Evolutionary conservation across 2,113 vertebrate genomes (phyloP), one percentile per base, ranked within the genome.

Genomic region (Caranx ignobilis): DNA sequence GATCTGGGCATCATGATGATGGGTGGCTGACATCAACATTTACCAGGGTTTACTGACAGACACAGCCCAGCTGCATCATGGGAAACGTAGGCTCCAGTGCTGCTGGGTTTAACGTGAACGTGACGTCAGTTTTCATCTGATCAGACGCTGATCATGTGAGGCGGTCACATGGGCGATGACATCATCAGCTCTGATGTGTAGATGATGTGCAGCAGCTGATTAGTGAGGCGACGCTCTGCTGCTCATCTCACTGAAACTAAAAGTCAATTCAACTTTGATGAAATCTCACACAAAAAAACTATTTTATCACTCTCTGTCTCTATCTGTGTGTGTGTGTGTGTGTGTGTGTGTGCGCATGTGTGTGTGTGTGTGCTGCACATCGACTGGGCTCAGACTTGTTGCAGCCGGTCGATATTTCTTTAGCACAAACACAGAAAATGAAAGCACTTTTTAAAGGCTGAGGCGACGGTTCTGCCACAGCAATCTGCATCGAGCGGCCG

Each of bases 391-490:
- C 79, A 68, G 71, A 84, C 82, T 75, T 75, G 86, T 78, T 66
- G 65, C 68, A 57, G 75, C 71, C 35, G 86, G 85, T 94, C 92
- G 71, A 95, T 95, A 93, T 68, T 75, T 84, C 86, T 92, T 92
- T 56, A 83, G 93, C 90, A 88, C 91, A 91, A 93, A 93, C 88
- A 91, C 84, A 92, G 87, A 90, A 90, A 91, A 90, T 89, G 88
- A 89, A 87, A 91, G 87, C 92, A 82, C 77, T 68, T 94, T 94
- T 91, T 87, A 86, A 87, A 87, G 87, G 89, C 89, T 87, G 84
- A 77, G 85, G 74, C 70, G 41, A 91, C 73, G 41, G 75, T 87
- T 89, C 86, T 91, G 79, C 87, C 77, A 84, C 76, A 74, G 74
- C 86, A 81, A 91, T 92, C 91, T 93, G 88, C 90, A 92, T 91